These are phyloP conservation scores for Ivindomyrus marchei DNA, from an alignment of 2,113 vertebrate species.

Conservation along the genomic window DNA sequence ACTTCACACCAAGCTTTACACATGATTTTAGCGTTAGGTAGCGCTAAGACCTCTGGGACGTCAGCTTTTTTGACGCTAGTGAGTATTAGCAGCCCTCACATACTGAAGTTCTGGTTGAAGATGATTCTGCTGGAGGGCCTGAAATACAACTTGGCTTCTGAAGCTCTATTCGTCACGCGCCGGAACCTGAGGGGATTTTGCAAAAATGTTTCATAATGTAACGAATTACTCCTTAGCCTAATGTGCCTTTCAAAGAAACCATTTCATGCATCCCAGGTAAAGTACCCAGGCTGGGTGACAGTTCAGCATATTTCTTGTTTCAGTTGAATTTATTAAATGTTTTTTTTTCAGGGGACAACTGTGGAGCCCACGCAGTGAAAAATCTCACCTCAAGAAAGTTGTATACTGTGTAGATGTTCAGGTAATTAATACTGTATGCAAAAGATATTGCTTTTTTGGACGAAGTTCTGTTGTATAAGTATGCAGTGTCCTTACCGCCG, in stretches of 20 bases:
- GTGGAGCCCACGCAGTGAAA: neutral
- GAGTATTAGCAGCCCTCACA: neutral
- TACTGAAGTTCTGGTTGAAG: neutral
- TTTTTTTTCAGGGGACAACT: neutral
- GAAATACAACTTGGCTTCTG: neutral
- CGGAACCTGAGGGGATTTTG: neutral
- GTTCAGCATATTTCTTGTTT: neutral
- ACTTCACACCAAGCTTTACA: neutral
- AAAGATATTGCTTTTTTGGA: neutral
- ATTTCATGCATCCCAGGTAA: neutral
- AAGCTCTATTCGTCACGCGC: neutral
- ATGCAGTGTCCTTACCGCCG: neutral
- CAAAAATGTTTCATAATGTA: neutral
- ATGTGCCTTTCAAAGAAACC: neutral
- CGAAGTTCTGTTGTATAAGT: too few species aligned
- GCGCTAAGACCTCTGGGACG: neutral
- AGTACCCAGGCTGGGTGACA: neutral
- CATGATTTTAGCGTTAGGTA: neutral
- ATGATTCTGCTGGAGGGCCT: neutral
- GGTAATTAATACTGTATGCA: neutral
- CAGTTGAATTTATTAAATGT: neutral
- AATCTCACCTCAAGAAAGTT: neutral
- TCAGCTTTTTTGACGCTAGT: neutral
- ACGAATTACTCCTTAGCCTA: neutral
- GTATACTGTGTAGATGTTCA: neutral